Conservation (phyloP, 2,113 vertebrate species). For the Actenoides hombroni region DNA sequence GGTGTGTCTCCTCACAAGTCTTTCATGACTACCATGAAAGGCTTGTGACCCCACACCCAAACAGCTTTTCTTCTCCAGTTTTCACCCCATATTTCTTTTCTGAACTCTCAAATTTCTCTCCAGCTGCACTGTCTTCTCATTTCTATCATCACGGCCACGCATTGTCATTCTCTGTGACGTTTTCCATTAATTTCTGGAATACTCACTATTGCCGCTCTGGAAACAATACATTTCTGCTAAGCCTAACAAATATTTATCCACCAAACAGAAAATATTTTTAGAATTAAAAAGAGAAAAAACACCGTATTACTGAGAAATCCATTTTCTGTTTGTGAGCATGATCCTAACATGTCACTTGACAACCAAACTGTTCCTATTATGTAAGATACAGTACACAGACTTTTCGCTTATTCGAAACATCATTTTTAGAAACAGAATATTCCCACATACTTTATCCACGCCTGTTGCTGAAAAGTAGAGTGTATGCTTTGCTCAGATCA, state of each 20-base stretch:
- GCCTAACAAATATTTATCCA: background rate
- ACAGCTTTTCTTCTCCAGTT: background rate
- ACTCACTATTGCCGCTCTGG: background rate
- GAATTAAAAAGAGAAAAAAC: background rate
- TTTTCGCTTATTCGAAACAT: background rate
- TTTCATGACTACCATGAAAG: background rate
- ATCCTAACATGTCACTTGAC: background rate
- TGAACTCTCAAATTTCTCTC: background rate
- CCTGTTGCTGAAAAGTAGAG: background rate
- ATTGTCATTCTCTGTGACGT: background rate
- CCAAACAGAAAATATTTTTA: background rate
- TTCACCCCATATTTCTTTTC: background rate
- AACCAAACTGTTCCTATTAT: background rate
- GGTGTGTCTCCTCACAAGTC: background rate
- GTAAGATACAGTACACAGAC: background rate
- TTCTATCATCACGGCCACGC: background rate
- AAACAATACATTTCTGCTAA: background rate
- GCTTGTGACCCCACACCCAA: background rate
- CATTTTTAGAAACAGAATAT: background rate
- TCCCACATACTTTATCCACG: background rate
- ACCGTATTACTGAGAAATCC: background rate
- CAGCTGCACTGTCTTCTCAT: background rate
- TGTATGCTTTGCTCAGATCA: background rate
- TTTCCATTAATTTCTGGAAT: background rate
- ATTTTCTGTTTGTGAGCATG: background rate